Conservation (phyloP, 2,888 invertebrate genomes). For the Amphipyra berbera region DNA sequence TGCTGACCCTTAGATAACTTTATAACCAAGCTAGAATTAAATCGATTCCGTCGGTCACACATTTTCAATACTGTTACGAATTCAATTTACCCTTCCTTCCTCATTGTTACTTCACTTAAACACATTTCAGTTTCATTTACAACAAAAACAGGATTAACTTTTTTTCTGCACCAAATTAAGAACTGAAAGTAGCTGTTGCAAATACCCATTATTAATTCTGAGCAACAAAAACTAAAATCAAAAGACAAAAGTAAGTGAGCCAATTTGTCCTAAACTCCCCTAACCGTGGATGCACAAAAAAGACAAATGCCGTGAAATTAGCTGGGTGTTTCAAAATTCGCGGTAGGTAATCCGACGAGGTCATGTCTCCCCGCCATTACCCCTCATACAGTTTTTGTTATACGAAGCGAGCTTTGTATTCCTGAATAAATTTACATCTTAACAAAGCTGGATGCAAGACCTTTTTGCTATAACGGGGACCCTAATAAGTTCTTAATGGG, state of each 20-base stretch:
- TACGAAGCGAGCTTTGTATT: constrained; percentile 75
- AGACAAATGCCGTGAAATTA: constrained; percentile 72
- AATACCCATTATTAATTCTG: constrained; percentile 43
- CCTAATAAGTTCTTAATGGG: constrained; percentile 81
- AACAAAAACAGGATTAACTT: constrained; percentile 44
- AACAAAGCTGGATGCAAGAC: constrained; percentile 77
- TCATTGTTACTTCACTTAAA: constrained; percentile 34
- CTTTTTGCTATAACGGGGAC: constrained; percentile 75
- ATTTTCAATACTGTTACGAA: constrained; percentile 26
- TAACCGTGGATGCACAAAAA: constrained; percentile 69
- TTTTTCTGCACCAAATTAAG: constrained; percentile 39
- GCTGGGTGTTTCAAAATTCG: constrained; percentile 71
- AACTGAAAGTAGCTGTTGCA: constrained; percentile 17
- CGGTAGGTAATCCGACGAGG: constrained; percentile 74
- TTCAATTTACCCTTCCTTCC: constrained; percentile 33
- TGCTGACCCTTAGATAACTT: too few relatives aligned
- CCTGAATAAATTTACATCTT: constrained; percentile 87
- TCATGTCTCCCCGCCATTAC: constrained; percentile 76
- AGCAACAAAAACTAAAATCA: constrained; percentile 58
- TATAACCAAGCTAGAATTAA: constrained; percentile 30
- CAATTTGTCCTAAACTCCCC: constrained; percentile 54
- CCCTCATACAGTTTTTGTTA: constrained; percentile 80
- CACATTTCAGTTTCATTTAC: constrained; percentile 27
- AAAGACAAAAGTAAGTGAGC: constrained; percentile 51
- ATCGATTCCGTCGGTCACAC: constrained; percentile 36